Percentiles rank a stretch among this genome's conserved stretches.
These are phyloP conservation scores for Caenorhabditis zanzibari DNA, from an alignment of 2,888 invertebrate genomes.

Conservation along the genomic window DNA sequence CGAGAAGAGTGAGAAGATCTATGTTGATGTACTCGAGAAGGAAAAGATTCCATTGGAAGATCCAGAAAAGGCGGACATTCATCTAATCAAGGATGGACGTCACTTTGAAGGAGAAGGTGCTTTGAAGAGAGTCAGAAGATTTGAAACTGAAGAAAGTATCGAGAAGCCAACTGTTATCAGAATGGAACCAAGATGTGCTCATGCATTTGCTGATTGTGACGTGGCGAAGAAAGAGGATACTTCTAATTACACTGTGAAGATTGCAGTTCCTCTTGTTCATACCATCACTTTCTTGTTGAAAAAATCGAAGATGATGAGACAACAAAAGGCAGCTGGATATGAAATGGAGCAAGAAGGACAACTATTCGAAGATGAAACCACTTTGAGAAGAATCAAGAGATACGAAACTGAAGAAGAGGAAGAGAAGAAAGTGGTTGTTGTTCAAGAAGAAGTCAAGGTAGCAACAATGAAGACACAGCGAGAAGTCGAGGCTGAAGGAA, in stretches of 20 bases:
- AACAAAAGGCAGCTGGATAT: slow-evolving; percentile 63
- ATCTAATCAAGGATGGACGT: slow-evolving; percentile 77
- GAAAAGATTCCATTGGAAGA: slow-evolving; percentile 72
- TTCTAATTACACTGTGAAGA: slow-evolving; percentile 77
- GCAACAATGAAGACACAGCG: slow-evolving; percentile 43
- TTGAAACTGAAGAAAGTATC: slow-evolving; percentile 79
- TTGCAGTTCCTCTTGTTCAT: slow-evolving; percentile 71
- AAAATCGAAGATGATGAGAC: slow-evolving; percentile 49
- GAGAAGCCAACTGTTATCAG: slow-evolving; percentile 66
- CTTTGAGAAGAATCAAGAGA: slow-evolving; percentile 54
- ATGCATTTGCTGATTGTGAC: slow-evolving; percentile 82
- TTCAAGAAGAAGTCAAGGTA: slow-evolving; percentile 50
- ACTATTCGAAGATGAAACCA: slow-evolving; percentile 62
- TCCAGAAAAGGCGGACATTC: slow-evolving; percentile 74
- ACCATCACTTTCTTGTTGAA: slow-evolving; percentile 65
- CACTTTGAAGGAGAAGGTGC: slow-evolving; percentile 77
- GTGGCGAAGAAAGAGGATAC: slow-evolving; percentile 79
- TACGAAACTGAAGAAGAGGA: slow-evolving; percentile 66
- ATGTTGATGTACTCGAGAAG: slow-evolving; percentile 78
- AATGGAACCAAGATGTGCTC: slow-evolving; percentile 73
- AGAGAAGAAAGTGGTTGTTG: slow-evolving; percentile 26
- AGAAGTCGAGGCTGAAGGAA: slow-evolving; percentile 71
- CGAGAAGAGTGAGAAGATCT: slow-evolving; percentile 75
- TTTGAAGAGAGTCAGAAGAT: slow-evolving; percentile 65
- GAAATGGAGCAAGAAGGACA: slow-evolving; percentile 69